These are phyloP conservation scores for Cacoxenus indagator DNA, from an alignment of 2,888 invertebrate species.

Conservation along the genomic window DNA sequence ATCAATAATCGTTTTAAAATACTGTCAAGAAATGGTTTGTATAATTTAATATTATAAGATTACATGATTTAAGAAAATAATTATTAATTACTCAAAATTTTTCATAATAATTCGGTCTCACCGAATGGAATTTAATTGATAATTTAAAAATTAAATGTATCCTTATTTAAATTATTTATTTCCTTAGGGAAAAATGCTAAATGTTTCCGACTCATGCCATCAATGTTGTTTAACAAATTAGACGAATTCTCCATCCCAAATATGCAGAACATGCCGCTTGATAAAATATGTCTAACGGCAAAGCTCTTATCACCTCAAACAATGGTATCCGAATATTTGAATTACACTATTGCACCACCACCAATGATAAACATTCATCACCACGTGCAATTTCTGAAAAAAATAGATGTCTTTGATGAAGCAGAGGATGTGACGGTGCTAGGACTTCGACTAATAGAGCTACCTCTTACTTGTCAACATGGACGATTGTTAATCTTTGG, in stretches of 20 bases:
- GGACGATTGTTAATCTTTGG: slow-evolving; percentile 93
- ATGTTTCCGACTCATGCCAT: slow-evolving; percentile 45
- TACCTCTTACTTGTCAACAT: slow-evolving; percentile 89
- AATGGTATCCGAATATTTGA: slow-evolving; percentile 44
- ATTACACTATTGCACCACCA: slow-evolving; percentile 39
- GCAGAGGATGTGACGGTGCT: slow-evolving; percentile 83
- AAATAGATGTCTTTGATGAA: slow-evolving; percentile 87
- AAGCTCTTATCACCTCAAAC: slow-evolving; percentile 42
- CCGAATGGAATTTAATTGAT: too few relatives aligned
- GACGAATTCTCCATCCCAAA: slow-evolving; percentile 16
- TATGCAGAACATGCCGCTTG: slow-evolving; percentile 40
- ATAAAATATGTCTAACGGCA: slow-evolving; percentile 43
- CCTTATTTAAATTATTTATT: slow-evolving; percentile 1
- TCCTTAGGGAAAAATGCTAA: slow-evolving; percentile 2
- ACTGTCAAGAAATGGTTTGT: slow-evolving; percentile 39
- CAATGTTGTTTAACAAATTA: slow-evolving; percentile 27
- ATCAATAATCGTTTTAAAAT: slow-evolving; percentile 37
- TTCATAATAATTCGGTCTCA: too few relatives aligned
- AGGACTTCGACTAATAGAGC: slow-evolving; percentile 87
- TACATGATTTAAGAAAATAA: too few relatives aligned
- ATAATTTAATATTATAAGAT: neutral
- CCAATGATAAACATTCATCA: slow-evolving; percentile 58
- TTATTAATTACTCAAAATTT: too few relatives aligned
- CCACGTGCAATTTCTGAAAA: slow-evolving; percentile 79
- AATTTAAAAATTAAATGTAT: neutral